Evolutionary conservation across 2,797 vertebrate genomes (phyloP).

Genomic region (Acropternis orthonyx): DNA sequence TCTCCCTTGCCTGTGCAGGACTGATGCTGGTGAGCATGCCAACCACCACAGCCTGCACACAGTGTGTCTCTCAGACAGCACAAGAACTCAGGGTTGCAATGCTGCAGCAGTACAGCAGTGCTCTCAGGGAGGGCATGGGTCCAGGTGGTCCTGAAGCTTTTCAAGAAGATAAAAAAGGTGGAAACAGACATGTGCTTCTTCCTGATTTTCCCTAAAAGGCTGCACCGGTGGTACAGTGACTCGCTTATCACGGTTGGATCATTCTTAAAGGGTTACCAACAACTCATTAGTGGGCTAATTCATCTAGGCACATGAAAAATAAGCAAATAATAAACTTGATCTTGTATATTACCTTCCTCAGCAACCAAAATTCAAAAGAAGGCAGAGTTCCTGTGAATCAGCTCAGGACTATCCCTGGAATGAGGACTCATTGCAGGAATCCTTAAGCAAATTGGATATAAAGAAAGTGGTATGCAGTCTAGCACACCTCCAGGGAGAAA

Average conservation of each 20-base stretch:
- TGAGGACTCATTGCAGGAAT: neutral
- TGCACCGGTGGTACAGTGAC: accelerated
- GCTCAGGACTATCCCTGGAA: neutral
- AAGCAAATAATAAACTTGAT: neutral
- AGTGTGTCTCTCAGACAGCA: accelerated
- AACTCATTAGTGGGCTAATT: neutral
- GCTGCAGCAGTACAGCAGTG: neutral
- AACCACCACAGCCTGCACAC: neutral
- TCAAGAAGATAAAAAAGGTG: neutral
- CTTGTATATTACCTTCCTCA: neutral
- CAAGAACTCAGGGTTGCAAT: accelerated
- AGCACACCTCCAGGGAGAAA: neutral
- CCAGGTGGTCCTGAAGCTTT: neutral
- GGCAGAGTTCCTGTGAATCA: neutral
- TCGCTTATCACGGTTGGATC: neutral
- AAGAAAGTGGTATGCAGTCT: neutral
- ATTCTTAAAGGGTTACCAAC: neutral
- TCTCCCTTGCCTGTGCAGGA: accelerated
- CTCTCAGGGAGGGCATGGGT: neutral
- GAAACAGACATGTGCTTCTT: neutral
- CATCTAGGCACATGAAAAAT: neutral
- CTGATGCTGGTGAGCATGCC: accelerated
- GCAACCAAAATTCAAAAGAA: neutral
- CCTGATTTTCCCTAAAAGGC: neutral
- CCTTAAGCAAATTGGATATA: neutral